phyloP scores from a whole-genome alignment of 2,797 vertebrate genomes.

The Phoeniculus purpureus region DNA sequence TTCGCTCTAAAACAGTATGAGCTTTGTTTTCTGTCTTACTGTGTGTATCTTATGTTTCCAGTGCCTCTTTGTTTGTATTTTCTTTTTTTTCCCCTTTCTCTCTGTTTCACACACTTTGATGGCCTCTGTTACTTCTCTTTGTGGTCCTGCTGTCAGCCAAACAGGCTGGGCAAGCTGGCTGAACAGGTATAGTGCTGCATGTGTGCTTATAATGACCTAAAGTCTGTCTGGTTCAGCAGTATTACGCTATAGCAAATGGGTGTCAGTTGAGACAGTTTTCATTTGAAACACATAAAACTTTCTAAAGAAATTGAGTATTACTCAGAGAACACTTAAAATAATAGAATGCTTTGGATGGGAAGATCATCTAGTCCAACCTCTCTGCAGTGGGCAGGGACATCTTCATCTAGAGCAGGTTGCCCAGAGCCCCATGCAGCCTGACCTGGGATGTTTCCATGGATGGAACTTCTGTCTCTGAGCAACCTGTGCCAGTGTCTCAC shows the following conservation, averaged over 20 bases:
- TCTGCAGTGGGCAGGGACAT: too few relatives aligned
- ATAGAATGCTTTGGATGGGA: too few relatives aligned
- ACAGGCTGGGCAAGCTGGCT: constrained; percentile 98
- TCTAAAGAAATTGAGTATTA: background rate
- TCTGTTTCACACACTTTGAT: constrained; percentile 80
- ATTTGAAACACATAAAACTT: background rate
- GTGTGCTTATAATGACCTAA: constrained; percentile 56
- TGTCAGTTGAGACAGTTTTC: background rate
- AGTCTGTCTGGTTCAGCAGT: background rate
- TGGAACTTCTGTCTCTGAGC: too few relatives aligned
- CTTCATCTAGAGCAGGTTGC: too few relatives aligned
- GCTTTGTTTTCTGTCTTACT: constrained; percentile 59
- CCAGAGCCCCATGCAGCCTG: too few relatives aligned
- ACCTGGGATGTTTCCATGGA: too few relatives aligned
- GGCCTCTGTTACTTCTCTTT: constrained; percentile 82
- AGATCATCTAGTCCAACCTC: too few relatives aligned
- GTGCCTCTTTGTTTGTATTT: constrained; percentile 78
- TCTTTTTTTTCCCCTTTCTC: constrained; percentile 74
- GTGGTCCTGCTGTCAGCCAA: constrained; percentile 89
- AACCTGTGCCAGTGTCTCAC: too few relatives aligned
- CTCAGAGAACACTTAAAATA: background rate
- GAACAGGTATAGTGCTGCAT: constrained; percentile 92
- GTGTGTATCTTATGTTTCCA: constrained; percentile 73
- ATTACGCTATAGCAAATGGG: background rate
- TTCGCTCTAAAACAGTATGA: constrained; percentile 48